Evolutionary conservation across 2,888 invertebrate genomes (phyloP).

Genomic region (Cancer borealis): DNA sequence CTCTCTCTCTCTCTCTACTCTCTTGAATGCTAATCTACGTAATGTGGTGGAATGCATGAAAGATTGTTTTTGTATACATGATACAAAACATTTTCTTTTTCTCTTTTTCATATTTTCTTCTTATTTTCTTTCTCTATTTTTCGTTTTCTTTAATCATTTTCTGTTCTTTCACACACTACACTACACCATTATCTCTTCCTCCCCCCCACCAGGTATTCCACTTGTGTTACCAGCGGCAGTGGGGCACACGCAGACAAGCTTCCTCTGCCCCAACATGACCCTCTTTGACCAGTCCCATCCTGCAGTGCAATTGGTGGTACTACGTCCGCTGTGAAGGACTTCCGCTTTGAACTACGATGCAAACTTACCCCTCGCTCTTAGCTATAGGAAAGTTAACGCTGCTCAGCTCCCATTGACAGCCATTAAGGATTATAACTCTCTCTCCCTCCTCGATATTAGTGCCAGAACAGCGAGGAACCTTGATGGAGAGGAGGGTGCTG

Average conservation of each 20-base stretch:
- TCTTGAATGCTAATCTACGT: not conserved
- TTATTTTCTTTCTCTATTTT: no score
- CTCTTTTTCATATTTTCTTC: not conserved
- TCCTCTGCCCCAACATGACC: constrained; percentile 93
- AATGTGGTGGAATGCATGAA: no score
- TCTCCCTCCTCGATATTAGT: constrained; percentile 62
- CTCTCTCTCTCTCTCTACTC: not conserved
- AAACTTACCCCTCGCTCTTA: constrained; percentile 94
- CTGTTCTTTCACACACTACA: not conserved
- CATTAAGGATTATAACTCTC: constrained; percentile 54
- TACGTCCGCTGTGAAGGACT: constrained; percentile 92
- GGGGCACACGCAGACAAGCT: constrained; percentile 93
- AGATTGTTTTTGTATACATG: no score
- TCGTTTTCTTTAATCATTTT: no score
- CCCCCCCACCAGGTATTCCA: constrained; percentile 88
- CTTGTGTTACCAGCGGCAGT: constrained; percentile 93
- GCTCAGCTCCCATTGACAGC: constrained; percentile 72
- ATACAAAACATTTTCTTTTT: not conserved
- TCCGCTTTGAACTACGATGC: constrained; percentile 91
- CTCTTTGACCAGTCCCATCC: constrained; percentile 89
- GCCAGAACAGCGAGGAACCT: not conserved
- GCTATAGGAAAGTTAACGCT: constrained; percentile 83
- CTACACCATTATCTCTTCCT: not conserved
- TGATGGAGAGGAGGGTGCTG: not conserved
- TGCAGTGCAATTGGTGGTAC: constrained; percentile 97